Evolutionary conservation across 2,113 vertebrate genomes (phyloP).

Genomic region (Aramus guarauna): DNA sequence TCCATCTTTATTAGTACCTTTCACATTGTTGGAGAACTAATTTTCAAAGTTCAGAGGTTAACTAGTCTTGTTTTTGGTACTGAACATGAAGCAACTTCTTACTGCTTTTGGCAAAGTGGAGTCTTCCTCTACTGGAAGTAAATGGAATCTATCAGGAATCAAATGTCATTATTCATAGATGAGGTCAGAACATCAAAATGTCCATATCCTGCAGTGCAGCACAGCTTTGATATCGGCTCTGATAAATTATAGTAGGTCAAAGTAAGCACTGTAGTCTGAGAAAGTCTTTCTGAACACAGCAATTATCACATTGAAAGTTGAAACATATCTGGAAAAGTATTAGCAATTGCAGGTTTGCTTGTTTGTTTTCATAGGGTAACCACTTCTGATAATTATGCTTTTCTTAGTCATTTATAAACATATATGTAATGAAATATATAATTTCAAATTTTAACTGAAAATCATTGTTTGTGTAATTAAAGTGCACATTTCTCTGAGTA

Average conservation of each 20-base stretch:
- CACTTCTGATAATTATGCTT: neutral
- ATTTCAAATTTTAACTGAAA: neutral
- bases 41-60: conserved; percentile 46
- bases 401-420: neutral
- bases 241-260: neutral
- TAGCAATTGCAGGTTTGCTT: neutral
- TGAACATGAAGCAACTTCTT: conserved; percentile 9
- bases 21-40: conserved; percentile 7
- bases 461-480: neutral
- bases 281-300: neutral
- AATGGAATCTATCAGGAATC: neutral
- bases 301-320: neutral
- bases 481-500: neutral
- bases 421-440: neutral
- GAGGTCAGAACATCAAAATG: neutral
- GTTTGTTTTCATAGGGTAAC: neutral
- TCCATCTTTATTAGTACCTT: conserved; percentile 22
- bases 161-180: neutral
- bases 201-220: neutral
- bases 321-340: neutral
- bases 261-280: neutral
- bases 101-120: neutral
- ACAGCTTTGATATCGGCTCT: neutral
- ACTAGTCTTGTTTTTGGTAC: conserved; percentile 35
- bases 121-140: neutral